Percentiles rank a stretch among this genome's conserved stretches.
Evolutionary conservation across 2,888 invertebrate genomes (phyloP).

Genomic region (Caenorhabditis uteleia): DNA sequence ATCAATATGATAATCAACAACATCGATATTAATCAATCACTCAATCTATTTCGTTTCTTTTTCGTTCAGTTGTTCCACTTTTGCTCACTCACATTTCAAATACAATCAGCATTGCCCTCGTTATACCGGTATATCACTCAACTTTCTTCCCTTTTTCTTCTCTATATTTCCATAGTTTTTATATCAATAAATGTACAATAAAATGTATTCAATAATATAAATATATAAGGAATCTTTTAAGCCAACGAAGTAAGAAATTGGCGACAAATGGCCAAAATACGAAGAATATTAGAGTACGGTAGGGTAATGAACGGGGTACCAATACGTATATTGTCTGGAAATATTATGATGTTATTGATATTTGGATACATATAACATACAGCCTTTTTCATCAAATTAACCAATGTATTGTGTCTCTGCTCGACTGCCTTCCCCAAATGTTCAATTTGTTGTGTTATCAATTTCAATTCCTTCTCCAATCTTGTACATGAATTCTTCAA

Average conservation of each 20-base stretch:
- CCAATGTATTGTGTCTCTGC: slow-evolving; percentile 28
- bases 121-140: not conserved
- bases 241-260: slow-evolving; percentile 40
- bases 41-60: not conserved
- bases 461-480: slow-evolving; percentile 34
- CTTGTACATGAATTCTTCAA: slow-evolving; percentile 14
- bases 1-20: slow-evolving; percentile 1
- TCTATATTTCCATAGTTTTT: not conserved
- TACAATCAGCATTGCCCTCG: not conserved
- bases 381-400: slow-evolving; percentile 38
- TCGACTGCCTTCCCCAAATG: slow-evolving; percentile 36
- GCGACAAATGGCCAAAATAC: slow-evolving; percentile 47
- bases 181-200: not conserved
- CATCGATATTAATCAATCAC: not conserved
- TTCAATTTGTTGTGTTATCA: slow-evolving; percentile 38
- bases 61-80: too few species aligned
- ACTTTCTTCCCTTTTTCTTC: not conserved
- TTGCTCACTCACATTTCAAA: slow-evolving; percentile 5
- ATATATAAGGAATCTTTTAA: slow-evolving; percentile 17
- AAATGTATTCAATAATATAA: not conserved
- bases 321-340: slow-evolving; percentile 42
- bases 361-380: not conserved
- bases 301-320: slow-evolving; percentile 33
- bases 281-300: slow-evolving; percentile 36
- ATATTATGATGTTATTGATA: not conserved